These are phyloP conservation scores for Steatornis caripensis DNA, from an alignment of 2,113 vertebrate species.

Conservation along the genomic window DNA sequence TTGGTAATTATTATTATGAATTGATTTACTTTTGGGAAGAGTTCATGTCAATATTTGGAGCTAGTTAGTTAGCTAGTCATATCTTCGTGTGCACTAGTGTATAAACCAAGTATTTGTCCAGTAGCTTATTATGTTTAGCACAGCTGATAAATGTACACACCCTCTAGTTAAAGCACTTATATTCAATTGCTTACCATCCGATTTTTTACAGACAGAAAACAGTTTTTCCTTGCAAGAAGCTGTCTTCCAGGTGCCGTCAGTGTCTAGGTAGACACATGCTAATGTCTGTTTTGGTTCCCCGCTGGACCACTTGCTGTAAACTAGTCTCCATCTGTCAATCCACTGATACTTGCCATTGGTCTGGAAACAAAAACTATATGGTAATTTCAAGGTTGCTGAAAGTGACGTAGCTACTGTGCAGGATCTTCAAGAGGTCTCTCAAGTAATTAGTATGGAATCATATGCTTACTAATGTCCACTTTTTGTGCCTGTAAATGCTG, in stretches of 20 bases:
- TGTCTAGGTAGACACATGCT: conserved; percentile 85
- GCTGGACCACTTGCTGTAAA: conserved; percentile 83
- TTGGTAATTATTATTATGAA: background rate
- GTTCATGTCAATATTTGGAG: background rate
- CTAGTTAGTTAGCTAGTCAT: background rate
- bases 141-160: background rate
- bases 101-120: background rate
- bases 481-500: background rate
- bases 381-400: background rate
- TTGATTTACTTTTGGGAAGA: background rate
- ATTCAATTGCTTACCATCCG: conserved; percentile 71
- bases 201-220: conserved; percentile 85
- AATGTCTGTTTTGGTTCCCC: conserved; percentile 81
- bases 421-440: background rate
- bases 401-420: background rate
- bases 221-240: conserved; percentile 75
- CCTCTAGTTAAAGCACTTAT: background rate
- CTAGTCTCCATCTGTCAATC: conserved; percentile 84
- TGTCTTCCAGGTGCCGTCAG: conserved; percentile 85
- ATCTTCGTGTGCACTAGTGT: background rate
- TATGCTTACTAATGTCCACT: background rate
- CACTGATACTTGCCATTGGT: conserved; percentile 81
- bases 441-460: background rate
- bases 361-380: conserved; percentile 58
- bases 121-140: background rate